A percentile compares a stretch with the other conserved stretches of the same genome.
phyloP scores from a whole-genome alignment of 2,113 vertebrate species.

The Collichthys lucidus region DNA sequence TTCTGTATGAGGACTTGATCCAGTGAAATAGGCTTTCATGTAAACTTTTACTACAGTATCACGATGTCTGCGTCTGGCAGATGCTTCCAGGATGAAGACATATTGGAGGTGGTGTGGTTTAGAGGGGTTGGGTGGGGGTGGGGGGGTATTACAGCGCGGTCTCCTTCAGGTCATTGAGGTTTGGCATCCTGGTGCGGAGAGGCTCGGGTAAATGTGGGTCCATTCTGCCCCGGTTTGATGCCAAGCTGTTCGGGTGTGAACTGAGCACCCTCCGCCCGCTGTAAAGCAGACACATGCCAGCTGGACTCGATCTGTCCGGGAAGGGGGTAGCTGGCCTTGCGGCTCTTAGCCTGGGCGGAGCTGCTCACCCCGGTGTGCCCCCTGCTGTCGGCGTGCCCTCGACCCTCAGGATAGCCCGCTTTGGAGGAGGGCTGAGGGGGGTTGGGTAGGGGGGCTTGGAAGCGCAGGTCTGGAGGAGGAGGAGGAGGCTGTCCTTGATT shows the following conservation, averaged over 20 bases:
- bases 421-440: conserved; percentile 87
- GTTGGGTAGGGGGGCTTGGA: conserved; percentile 89
- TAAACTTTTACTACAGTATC: conserved; percentile 57
- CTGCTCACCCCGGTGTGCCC: conserved; percentile 82
- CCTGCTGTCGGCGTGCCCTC: conserved; percentile 77
- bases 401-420: conserved; percentile 80
- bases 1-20: conserved; percentile 59
- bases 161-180: conserved; percentile 98
- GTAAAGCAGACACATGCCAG: conserved; percentile 94
- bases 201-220: conserved; percentile 92
- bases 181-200: conserved; percentile 94
- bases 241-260: conserved; percentile 93
- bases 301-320: conserved; percentile 93
- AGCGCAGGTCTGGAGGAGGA: conserved; percentile 89
- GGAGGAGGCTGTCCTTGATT: conserved; percentile 86
- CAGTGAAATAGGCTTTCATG: conserved; percentile 51
- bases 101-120: conserved; percentile 49
- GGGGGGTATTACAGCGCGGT: conserved; percentile 90
- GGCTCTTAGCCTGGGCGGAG: conserved; percentile 88
- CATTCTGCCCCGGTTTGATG: conserved; percentile 95
- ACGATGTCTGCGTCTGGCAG: conserved; percentile 43
- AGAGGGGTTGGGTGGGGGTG: no score
- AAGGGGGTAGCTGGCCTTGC: conserved; percentile 90
- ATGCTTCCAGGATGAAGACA: conserved; percentile 47
- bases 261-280: conserved; percentile 89